Conservation (phyloP, 2,888 invertebrate genomes). For the Ophion ellenae region DNA sequence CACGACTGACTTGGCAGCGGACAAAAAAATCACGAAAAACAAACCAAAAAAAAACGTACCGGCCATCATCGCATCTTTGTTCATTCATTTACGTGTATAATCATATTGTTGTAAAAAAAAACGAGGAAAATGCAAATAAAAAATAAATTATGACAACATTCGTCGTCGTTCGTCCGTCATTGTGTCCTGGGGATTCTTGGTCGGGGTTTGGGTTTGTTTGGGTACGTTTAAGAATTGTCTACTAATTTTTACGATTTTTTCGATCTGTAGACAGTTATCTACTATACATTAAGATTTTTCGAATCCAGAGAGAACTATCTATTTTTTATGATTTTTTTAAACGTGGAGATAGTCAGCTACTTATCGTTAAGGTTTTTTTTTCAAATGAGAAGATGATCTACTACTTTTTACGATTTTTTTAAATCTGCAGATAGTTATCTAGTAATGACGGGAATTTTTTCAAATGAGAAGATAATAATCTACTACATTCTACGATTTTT, state of each 20-base stretch:
- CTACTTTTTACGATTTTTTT: too few species aligned
- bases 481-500: too few species aligned
- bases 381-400: too few species aligned
- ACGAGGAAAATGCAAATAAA: conserved; percentile 28
- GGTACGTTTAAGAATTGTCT: not conserved
- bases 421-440: too few species aligned
- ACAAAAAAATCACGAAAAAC: conserved; percentile 67
- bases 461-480: too few species aligned
- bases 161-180: not conserved
- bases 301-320: not conserved
- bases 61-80: conserved; percentile 44
- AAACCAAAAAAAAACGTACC: conserved; percentile 41
- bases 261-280: not conserved
- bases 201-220: not conserved
- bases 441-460: too few species aligned
- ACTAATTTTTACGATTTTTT: not conserved
- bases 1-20: conserved; percentile 43
- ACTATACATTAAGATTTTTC: not conserved
- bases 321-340: too few species aligned
- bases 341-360: too few species aligned
- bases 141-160: conserved; percentile 46
- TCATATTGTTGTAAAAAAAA: conserved; percentile 42
- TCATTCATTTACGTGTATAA: conserved; percentile 58
- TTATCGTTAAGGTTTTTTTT: too few species aligned
- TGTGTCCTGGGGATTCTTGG: not conserved